Evolutionary conservation across 2,113 vertebrate species (phyloP), one percentile per base, ranked within the genome.

Genomic region (Muscicapa adusta): DNA sequence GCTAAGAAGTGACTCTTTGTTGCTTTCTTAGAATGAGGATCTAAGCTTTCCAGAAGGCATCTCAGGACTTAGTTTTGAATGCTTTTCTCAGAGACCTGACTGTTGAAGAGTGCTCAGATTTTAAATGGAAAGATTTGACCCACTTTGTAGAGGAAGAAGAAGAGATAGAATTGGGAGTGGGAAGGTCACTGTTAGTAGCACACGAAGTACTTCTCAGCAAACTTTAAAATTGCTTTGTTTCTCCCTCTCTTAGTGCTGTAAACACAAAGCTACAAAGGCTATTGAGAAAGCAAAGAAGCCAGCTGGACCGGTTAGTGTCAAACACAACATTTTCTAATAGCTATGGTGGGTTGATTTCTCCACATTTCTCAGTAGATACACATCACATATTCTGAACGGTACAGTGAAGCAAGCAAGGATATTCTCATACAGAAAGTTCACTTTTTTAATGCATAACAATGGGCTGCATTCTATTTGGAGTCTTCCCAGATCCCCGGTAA

Each of bases 271-370:
- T 29, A 97, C 93, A 88, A 98, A 98, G 97, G 96, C 97, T 54
- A 92, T 95, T 60, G 98, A 98, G 97, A 99, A 99, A 98, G 98
- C 98, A 79, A 97, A 99, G 97, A 98, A 98, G 92, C 93, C 97
- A 94, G 96, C 98, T 96, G 98, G 97, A 92, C 48, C 28, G 97
- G 98, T 98, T 93, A 97, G 98, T 97, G 66, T 96, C 77, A 86
- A 91, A 75, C 78, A 87, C 29, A 67, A 43, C 42, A 60, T 95
- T 82, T 78, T 96, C 83, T 71, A 34, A 78, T 86, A 58, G 74
- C 77, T 97, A 58, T 88, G 63, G 14, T 67, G 43, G 17, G 57
- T 70, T 87, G 47, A 68, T 87, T 85, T 82, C 61, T 72, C 40
- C 28, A 40, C 12, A 29, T 65, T 85, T 65, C n/a, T 88, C 43